Evolutionary conservation across 2,888 invertebrate species (phyloP).

Genomic region (Morinoia aosen): DNA sequence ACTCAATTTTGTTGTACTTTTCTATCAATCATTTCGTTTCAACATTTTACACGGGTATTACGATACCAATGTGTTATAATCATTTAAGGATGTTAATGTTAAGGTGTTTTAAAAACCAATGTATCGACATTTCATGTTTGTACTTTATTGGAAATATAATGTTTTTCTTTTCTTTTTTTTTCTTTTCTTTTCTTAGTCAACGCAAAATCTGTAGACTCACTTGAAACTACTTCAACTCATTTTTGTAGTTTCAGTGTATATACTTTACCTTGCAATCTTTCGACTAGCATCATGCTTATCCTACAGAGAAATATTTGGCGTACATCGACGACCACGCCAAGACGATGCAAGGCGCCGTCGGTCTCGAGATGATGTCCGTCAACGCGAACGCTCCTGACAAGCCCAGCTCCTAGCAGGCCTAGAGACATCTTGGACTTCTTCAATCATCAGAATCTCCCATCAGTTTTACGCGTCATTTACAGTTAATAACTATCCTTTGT

Average conservation of each 20-base stretch:
- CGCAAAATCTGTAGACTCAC: background rate
- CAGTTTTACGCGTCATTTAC: background rate
- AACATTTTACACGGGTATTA: too few species aligned
- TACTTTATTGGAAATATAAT: too few species aligned
- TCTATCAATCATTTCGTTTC: too few species aligned
- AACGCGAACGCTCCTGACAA: background rate
- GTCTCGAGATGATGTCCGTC: constrained; percentile 40
- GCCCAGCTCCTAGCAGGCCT: background rate
- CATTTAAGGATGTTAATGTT: too few species aligned
- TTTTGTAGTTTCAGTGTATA: background rate
- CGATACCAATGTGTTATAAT: too few species aligned
- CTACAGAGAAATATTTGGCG: constrained; percentile 24
- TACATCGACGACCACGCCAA: constrained; percentile 40
- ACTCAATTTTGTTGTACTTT: too few species aligned
- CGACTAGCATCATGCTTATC: background rate
- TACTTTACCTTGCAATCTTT: background rate
- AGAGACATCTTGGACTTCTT: background rate
- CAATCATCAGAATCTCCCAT: background rate
- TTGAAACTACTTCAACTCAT: background rate
- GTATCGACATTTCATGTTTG: too few species aligned
- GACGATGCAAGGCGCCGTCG: constrained; percentile 26
- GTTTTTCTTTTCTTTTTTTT: too few species aligned
- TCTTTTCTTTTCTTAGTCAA: too few species aligned
- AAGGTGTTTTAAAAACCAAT: too few species aligned
- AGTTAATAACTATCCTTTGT: background rate